These are phyloP conservation scores for Drosophila grimshawi DNA, from an alignment of 1,140 invertebrate species.

Conservation along the genomic window DNA sequence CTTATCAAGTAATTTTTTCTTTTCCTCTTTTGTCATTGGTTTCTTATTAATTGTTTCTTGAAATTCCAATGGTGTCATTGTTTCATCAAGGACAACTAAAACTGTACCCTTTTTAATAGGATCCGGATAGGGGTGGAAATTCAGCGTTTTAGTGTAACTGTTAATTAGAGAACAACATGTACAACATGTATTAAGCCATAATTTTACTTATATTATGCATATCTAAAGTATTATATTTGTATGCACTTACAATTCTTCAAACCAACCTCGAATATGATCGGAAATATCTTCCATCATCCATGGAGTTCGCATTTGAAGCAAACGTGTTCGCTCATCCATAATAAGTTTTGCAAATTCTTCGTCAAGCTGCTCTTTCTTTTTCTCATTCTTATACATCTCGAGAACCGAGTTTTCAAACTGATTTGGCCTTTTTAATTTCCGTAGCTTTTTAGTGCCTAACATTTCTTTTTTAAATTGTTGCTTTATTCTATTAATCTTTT, in stretches of 20 bases:
- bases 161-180: not conserved
- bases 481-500: constrained; percentile 72
- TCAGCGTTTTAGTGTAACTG: constrained; percentile 85
- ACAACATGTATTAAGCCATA: not conserved
- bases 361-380: constrained; percentile 72
- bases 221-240: not conserved
- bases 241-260: constrained; percentile 86
- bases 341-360: constrained; percentile 85
- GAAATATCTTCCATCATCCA: constrained; percentile 89
- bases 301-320: constrained; percentile 86
- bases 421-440: constrained; percentile 59
- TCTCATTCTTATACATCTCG: constrained; percentile 85
- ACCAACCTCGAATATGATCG: constrained; percentile 89
- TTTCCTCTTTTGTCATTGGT: constrained; percentile 75
- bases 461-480: constrained; percentile 82
- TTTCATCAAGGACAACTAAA: constrained; percentile 86
- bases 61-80: constrained; percentile 86
- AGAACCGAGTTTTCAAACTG: constrained; percentile 45
- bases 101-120: constrained; percentile 86
- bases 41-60: constrained; percentile 70
- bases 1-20: constrained; percentile 68
- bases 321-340: constrained; percentile 86
- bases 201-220: not conserved
- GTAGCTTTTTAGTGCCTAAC: constrained; percentile 83
- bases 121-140: constrained; percentile 86